Evolutionary conservation across 2,888 invertebrate species (phyloP).

Genomic region (Oligia latruncula): DNA sequence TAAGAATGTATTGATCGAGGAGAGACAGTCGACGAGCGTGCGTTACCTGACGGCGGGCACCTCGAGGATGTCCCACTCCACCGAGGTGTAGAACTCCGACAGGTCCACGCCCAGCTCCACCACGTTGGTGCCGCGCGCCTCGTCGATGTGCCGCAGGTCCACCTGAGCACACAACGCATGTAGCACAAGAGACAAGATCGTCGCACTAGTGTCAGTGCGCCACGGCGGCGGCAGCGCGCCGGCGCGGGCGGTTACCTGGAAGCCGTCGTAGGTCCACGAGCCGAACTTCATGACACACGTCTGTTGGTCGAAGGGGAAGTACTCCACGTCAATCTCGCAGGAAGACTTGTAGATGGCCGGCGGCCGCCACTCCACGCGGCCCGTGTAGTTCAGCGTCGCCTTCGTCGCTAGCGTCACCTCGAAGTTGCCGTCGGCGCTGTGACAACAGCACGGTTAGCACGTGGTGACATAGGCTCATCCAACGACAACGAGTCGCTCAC

Average conservation of each 20-base stretch:
- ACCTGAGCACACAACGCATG: slow-evolving; percentile 90
- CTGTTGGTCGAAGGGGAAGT: slow-evolving; percentile 98
- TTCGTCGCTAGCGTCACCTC: slow-evolving; percentile 97
- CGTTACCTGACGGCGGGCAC: slow-evolving; percentile 96
- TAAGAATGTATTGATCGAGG: neutral
- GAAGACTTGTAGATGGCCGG: slow-evolving; percentile 99
- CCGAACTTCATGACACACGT: slow-evolving; percentile 98
- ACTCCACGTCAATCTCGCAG: slow-evolving; percentile 97
- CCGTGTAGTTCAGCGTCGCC: slow-evolving; percentile 96
- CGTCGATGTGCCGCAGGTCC: slow-evolving; percentile 97
- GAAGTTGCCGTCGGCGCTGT: slow-evolving; percentile 97
- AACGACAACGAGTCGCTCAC: slow-evolving; percentile 87
- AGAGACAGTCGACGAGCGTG: neutral
- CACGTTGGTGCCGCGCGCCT: slow-evolving; percentile 95
- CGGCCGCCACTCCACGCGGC: slow-evolving; percentile 98
- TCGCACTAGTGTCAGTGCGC: neutral
- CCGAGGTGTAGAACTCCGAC: slow-evolving; percentile 99
- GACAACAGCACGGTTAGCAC: slow-evolving; percentile 26
- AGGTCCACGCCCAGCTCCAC: slow-evolving; percentile 98
- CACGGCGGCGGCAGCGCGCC: neutral
- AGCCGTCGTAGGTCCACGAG: slow-evolving; percentile 98
- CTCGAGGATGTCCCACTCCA: slow-evolving; percentile 99
- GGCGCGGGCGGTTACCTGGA: slow-evolving; percentile 91
- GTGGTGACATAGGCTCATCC: neutral
- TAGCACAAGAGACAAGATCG: neutral